phyloP scores from a whole-genome alignment of 2,888 invertebrate species.

The Oscheius myriophilus region DNA sequence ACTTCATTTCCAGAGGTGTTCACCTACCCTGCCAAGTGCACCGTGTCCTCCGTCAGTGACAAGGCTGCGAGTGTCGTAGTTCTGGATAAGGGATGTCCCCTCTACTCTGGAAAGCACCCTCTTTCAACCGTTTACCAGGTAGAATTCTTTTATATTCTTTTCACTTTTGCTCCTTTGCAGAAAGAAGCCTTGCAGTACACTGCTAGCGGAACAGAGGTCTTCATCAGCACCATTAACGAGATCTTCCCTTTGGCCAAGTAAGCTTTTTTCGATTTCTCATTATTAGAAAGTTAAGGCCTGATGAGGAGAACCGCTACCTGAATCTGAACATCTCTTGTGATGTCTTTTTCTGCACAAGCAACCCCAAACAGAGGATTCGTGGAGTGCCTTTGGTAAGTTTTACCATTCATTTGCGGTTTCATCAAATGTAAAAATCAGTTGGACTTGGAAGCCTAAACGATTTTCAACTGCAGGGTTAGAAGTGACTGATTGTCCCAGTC shows the following conservation, averaged over 20 bases:
- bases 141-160: neutral
- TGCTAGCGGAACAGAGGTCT: neutral
- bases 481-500: too few species aligned
- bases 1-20: neutral
- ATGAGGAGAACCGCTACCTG: too few species aligned
- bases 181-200: neutral
- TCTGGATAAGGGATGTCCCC: neutral
- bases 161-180: neutral
- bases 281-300: too few species aligned
- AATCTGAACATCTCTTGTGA: neutral
- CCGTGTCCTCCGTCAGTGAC: neutral
- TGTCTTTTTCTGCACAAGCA: neutral
- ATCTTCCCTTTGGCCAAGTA: neutral
- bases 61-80: neutral
- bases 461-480: too few species aligned
- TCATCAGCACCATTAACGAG: neutral
- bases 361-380: neutral
- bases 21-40: neutral
- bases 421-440: too few species aligned
- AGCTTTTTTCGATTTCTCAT: neutral
- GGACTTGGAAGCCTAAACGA: too few species aligned
- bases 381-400: neutral
- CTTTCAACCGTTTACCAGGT: too few species aligned
- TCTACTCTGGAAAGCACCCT: neutral
- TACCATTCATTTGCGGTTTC: too few species aligned